Conservation (phyloP, 1,140 invertebrate genomes). For the Drosophila bocqueti region DNA sequence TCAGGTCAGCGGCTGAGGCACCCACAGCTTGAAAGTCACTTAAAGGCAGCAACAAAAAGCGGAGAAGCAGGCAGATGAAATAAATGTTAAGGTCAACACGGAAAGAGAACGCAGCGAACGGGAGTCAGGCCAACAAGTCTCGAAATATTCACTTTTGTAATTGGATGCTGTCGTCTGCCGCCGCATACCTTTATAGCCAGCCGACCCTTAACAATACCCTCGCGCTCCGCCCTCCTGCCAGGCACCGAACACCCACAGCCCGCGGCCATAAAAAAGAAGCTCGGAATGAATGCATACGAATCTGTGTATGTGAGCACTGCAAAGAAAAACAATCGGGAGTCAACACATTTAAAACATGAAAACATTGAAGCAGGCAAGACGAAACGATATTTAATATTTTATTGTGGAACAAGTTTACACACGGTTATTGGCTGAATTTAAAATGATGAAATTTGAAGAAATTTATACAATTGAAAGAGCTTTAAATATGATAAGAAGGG, state of each 20-base stretch:
- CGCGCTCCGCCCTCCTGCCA: neutral
- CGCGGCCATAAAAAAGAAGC: constrained; percentile 44
- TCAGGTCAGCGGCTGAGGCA: constrained; percentile 46
- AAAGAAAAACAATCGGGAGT: constrained; percentile 1
- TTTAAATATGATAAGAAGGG: neutral
- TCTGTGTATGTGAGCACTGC: constrained; percentile 31
- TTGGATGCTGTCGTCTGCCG: constrained; percentile 70
- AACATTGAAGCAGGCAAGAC: neutral
- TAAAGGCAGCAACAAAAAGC: constrained; percentile 38
- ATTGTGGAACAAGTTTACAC: neutral
- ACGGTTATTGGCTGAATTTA: too few relatives aligned
- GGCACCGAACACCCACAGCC: constrained; percentile 15
- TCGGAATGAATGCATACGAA: constrained; percentile 44
- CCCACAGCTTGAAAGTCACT: constrained; percentile 62
- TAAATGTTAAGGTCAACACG: constrained; percentile 77
- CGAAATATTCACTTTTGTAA: constrained; percentile 77
- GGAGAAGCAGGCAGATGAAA: constrained; percentile 37
- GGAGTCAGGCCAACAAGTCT: constrained; percentile 46
- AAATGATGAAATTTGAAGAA: too few relatives aligned
- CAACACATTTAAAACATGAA: neutral
- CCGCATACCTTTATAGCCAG: constrained; percentile 59
- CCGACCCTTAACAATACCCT: constrained; percentile 28
- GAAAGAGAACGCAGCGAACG: constrained; percentile 6
- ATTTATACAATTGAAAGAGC: neutral
- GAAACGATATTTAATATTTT: neutral